Evolutionary conservation across 2,113 vertebrate species (phyloP).

Genomic region (Syngnathus scovelli): DNA sequence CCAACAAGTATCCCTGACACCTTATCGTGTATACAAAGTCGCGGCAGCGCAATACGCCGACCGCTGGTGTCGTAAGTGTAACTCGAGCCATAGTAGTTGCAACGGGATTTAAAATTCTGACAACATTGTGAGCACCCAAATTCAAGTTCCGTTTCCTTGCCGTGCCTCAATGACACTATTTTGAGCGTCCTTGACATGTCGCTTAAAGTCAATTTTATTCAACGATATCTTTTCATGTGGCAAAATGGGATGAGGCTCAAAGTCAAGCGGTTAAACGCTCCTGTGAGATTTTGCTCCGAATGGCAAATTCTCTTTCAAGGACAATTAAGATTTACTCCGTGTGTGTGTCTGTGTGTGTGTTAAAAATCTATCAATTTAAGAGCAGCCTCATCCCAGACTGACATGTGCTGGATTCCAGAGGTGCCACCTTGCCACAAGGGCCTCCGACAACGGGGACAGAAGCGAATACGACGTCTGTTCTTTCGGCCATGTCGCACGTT

Average conservation of each 20-base stretch:
- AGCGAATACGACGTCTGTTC: slow-evolving; percentile 61
- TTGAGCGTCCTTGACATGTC: slow-evolving; percentile 41
- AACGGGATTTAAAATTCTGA: slow-evolving; percentile 12
- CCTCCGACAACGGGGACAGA: slow-evolving; percentile 66
- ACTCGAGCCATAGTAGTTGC: slow-evolving; percentile 5
- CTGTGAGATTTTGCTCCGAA: slow-evolving; percentile 11
- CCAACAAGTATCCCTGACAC: slow-evolving; percentile 17
- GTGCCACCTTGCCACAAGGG: slow-evolving; percentile 56
- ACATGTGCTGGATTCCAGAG: slow-evolving; percentile 62
- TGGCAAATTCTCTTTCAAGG: slow-evolving; percentile 34
- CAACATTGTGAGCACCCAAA: slow-evolving; percentile 19
- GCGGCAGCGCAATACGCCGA: slow-evolving; percentile 24
- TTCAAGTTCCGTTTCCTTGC: slow-evolving; percentile 26
- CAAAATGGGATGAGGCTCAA: slow-evolving; percentile 27
- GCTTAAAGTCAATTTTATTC: slow-evolving; percentile 36
- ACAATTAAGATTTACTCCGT: slow-evolving; percentile 42
- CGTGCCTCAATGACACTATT: slow-evolving; percentile 27
- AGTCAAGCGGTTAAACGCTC: slow-evolving; percentile 31
- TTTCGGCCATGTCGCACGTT: slow-evolving; percentile 66
- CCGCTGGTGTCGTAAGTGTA: slow-evolving; percentile 15
- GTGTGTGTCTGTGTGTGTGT: slow-evolving; percentile 12
- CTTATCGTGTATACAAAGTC: slow-evolving; percentile 29
- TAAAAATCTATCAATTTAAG: slow-evolving; percentile 48
- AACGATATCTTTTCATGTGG: slow-evolving; percentile 26
- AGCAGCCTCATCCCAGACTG: slow-evolving; percentile 63